Evolutionary conservation across 1,140 invertebrate species (phyloP).

Genomic region (Polypedilum vanderplanki): DNA sequence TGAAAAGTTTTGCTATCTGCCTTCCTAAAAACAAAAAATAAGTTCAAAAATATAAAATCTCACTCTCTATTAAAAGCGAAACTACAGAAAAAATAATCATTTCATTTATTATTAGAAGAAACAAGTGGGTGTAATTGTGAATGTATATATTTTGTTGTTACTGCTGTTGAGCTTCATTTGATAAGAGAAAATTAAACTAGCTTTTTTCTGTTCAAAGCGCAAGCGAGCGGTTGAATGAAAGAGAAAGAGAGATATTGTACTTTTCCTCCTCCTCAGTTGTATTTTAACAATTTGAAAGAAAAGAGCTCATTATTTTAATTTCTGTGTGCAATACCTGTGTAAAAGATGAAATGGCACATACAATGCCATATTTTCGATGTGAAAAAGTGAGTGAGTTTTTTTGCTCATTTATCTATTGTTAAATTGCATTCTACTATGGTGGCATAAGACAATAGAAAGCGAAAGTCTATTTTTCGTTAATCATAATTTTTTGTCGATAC

Average conservation of each 20-base stretch:
- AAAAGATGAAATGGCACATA: neutral
- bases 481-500: neutral
- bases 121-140: neutral
- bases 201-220: neutral
- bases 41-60: too few relatives aligned
- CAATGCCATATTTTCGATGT: constrained; percentile 5
- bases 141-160: too few relatives aligned
- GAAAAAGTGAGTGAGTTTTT: neutral
- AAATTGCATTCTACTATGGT: neutral
- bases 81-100: too few relatives aligned
- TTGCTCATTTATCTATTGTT: neutral
- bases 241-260: neutral
- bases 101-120: too few relatives aligned
- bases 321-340: neutral
- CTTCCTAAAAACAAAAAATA: too few relatives aligned
- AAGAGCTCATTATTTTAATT: neutral
- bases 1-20: too few relatives aligned
- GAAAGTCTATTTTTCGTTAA: neutral
- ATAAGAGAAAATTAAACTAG: neutral
- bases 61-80: too few relatives aligned
- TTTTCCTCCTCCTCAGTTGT: neutral
- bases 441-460: neutral
- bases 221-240: neutral
- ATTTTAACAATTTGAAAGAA: neutral
- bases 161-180: constrained; percentile 7